A percentile compares a stretch with the other conserved stretches of the same genome.
Evolutionary conservation across 2,113 vertebrate genomes (phyloP).

Genomic region (Phrynosoma platyrhinos): DNA sequence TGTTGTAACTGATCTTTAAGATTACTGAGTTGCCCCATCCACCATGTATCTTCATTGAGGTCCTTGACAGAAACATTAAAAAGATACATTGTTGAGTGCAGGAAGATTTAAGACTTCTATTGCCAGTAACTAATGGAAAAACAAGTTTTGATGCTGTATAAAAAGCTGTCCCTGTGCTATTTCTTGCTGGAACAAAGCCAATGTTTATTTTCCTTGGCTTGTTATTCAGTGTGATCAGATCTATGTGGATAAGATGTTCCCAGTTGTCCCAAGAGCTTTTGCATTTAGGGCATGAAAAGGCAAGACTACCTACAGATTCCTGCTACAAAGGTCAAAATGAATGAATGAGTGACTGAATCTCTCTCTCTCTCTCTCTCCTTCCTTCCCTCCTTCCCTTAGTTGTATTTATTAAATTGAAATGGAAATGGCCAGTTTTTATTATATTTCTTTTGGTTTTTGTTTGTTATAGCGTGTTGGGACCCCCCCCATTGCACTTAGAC

Average conservation of each 20-base stretch:
- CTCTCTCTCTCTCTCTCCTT: too few relatives aligned
- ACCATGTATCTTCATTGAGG: neutral
- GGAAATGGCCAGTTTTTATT: neutral
- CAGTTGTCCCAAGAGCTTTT: neutral
- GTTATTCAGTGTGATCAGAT: neutral
- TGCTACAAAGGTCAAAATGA: neutral
- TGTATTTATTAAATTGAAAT: neutral
- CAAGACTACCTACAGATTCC: neutral
- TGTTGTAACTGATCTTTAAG: neutral
- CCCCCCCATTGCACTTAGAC: conserved; percentile 4
- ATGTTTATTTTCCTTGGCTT: neutral
- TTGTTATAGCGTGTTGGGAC: too few relatives aligned
- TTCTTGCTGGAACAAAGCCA: neutral
- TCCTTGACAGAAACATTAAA: neutral
- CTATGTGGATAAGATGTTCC: neutral
- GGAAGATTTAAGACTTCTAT: neutral
- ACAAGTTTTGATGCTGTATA: neutral
- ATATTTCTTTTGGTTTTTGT: neutral
- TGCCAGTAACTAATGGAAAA: neutral
- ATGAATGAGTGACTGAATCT: too few relatives aligned
- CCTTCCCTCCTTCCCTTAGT: neutral
- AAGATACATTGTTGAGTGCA: neutral
- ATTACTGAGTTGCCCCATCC: too few relatives aligned
- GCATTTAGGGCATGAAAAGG: neutral
- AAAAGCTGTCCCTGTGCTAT: neutral